These are phyloP conservation scores for Oryctes rhinoceros DNA, from an alignment of 1,140 invertebrate genomes.

Conservation along the genomic window DNA sequence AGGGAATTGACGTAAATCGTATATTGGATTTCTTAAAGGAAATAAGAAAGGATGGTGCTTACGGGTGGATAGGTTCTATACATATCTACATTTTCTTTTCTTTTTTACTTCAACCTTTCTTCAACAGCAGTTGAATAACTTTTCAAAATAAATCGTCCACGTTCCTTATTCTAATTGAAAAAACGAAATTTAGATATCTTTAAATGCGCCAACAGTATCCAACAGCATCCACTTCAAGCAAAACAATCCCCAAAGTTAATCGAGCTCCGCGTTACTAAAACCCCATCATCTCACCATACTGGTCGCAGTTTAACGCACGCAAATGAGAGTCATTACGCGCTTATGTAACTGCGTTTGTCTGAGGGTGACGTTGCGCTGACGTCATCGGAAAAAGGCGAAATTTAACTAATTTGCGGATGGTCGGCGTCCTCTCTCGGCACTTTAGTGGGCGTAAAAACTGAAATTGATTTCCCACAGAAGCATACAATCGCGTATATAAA, in stretches of 20 bases:
- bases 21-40: background rate
- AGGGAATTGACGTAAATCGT: background rate
- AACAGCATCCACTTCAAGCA: background rate
- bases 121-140: too few relatives aligned
- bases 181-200: too few relatives aligned
- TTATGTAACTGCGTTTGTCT: background rate
- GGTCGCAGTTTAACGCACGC: background rate
- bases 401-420: conserved; percentile 14
- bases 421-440: background rate
- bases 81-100: too few relatives aligned
- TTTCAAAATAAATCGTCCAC: too few relatives aligned
- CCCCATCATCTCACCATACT: background rate
- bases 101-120: too few relatives aligned
- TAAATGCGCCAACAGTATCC: background rate
- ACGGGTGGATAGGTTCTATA: too few relatives aligned
- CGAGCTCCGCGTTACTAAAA: background rate
- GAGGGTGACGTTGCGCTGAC: conserved; percentile 8
- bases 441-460: conserved; percentile 28
- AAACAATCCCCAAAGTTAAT: background rate
- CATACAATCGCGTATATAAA: conserved; percentile 30
- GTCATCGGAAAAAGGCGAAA: conserved; percentile 11
- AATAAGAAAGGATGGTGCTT: background rate
- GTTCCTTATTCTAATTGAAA: too few relatives aligned
- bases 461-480: conserved; percentile 18
- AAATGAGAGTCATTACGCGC: background rate